These are phyloP conservation scores for Andrena chrysosceles DNA, from an alignment of 2,888 invertebrate genomes.

Conservation along the genomic window DNA sequence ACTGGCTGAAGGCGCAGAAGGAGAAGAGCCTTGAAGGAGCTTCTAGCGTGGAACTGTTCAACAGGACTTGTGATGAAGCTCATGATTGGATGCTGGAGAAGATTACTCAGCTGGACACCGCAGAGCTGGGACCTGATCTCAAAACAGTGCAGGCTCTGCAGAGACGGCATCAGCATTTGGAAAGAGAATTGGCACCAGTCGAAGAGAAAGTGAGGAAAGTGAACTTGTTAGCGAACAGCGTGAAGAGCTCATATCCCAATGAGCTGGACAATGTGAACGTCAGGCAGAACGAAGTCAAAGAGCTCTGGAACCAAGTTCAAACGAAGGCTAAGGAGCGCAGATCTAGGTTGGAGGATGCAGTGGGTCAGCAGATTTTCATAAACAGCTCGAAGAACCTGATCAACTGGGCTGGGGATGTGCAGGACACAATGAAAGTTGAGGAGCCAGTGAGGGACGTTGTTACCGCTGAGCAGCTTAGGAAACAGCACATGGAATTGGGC, in stretches of 20 bases:
- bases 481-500: slow-evolving; percentile 95
- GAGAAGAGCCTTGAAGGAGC: slow-evolving; percentile 97
- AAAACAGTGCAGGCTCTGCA: slow-evolving; percentile 97
- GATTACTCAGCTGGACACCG: slow-evolving; percentile 94
- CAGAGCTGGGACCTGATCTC: slow-evolving; percentile 92
- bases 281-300: slow-evolving; percentile 93
- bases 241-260: slow-evolving; percentile 96
- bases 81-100: slow-evolving; percentile 99
- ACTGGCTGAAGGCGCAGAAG: slow-evolving; percentile 94
- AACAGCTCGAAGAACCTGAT: slow-evolving; percentile 92
- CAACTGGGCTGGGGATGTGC: slow-evolving; percentile 93
- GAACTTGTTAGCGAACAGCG: slow-evolving; percentile 94
- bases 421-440: slow-evolving; percentile 92
- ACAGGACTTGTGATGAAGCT: slow-evolving; percentile 98
- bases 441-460: slow-evolving; percentile 94
- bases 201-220: slow-evolving; percentile 95
- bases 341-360: slow-evolving; percentile 95
- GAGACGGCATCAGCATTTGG: slow-evolving; percentile 95
- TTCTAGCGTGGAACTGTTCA: slow-evolving; percentile 97
- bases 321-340: slow-evolving; percentile 94
- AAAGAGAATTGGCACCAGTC: slow-evolving; percentile 97
- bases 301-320: slow-evolving; percentile 95
- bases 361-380: slow-evolving; percentile 97
- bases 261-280: slow-evolving; percentile 94
- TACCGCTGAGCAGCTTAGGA: slow-evolving; percentile 95